Evolutionary conservation across 2,113 vertebrate genomes (phyloP).

Genomic region (Vireo altiloquus): DNA sequence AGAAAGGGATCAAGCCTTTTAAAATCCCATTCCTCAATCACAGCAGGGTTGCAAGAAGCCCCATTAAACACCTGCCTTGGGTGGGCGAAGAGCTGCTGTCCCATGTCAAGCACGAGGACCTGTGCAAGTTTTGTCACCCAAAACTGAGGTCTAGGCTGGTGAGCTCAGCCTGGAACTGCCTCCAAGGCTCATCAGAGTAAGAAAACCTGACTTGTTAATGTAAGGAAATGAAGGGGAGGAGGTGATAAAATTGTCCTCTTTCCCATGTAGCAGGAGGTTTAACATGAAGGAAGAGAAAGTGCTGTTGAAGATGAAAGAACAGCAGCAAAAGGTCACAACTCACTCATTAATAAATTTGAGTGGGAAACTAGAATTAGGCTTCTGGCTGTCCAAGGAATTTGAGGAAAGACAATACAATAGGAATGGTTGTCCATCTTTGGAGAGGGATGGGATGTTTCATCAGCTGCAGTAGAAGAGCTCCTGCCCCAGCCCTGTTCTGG

Average conservation of each 20-base stretch:
- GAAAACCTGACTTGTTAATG: background rate
- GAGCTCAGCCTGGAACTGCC: background rate
- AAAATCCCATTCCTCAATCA: background rate
- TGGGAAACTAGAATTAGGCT: background rate
- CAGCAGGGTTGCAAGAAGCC: background rate
- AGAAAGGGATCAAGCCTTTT: background rate
- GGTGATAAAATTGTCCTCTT: slow-evolving; percentile 4
- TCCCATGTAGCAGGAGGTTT: background rate
- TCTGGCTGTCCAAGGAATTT: background rate
- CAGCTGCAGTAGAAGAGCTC: background rate
- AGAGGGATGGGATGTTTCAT: background rate
- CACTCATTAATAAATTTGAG: slow-evolving; percentile 11
- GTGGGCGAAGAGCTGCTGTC: background rate
- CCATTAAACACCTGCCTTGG: background rate
- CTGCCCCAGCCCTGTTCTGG: background rate
- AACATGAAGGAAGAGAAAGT: slow-evolving; percentile 5
- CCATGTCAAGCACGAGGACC: accelerated
- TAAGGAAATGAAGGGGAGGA: slow-evolving; percentile 16
- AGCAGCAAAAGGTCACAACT: slow-evolving; percentile 22
- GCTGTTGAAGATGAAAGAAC: slow-evolving; percentile 6
- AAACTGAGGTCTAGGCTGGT: background rate
- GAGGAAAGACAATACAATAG: background rate
- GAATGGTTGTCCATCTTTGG: background rate
- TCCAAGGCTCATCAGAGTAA: background rate
- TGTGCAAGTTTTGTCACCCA: background rate